Evolutionary conservation across 2,113 vertebrate species (phyloP).

Genomic region (Grantiella picta): DNA sequence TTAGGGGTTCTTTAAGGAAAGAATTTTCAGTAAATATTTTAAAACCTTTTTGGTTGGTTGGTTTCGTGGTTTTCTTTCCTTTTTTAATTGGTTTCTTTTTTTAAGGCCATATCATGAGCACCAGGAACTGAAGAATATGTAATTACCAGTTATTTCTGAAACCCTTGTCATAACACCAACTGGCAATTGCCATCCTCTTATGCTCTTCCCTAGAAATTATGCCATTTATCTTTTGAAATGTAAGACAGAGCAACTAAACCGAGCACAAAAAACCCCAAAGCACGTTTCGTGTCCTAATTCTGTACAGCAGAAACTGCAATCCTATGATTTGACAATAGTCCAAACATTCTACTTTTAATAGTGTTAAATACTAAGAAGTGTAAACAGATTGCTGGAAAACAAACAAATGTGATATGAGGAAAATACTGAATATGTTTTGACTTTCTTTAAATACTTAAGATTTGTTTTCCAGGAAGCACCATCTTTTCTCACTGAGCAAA

Average conservation of each 20-base stretch:
- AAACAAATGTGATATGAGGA: conserved; percentile 40
- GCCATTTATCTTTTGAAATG: not conserved
- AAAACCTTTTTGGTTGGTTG: not conserved
- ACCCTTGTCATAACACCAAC: not conserved
- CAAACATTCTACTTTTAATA: conserved; percentile 14
- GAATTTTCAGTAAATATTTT: not conserved
- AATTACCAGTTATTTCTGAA: not conserved
- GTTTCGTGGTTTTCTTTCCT: not conserved
- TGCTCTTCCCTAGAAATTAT: not conserved
- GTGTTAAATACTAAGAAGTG: not conserved
- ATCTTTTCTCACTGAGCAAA: conserved; percentile 76
- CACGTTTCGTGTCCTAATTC: not conserved
- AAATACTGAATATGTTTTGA: conserved; percentile 27
- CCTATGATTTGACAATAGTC: not conserved
- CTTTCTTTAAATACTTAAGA: conserved; percentile 67
- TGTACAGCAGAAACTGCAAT: not conserved
- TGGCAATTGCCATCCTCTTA: not conserved
- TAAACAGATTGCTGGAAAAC: conserved; percentile 44
- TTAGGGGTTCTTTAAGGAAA: not conserved
- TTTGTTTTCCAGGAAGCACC: conserved; percentile 88
- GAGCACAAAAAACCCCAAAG: not conserved
- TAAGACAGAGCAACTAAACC: not conserved
- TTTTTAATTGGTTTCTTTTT: not conserved
- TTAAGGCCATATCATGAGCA: not conserved
- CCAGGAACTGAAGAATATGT: not conserved